Base-by-base conservation (phyloP, 2,888 invertebrate genomes). In the Drosophila lutescens region DNA sequence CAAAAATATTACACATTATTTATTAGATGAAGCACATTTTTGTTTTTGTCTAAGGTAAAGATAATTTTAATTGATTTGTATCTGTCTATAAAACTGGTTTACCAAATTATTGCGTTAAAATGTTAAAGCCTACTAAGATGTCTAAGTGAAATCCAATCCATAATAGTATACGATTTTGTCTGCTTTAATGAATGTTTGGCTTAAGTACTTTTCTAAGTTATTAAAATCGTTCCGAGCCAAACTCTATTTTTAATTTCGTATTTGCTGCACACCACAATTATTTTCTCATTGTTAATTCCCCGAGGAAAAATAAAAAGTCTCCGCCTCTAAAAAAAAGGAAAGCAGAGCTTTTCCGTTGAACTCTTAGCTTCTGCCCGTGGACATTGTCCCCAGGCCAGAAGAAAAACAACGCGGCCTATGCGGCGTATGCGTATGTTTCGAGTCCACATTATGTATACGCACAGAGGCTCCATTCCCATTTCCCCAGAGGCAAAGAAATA, bases 371-470 rank as follows among this genome's bases (percentile, higher is more conserved):
- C 17, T 63, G 63, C 41, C 34, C 40, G 4, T 53, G 62, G 62
- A 51, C 53, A 65, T 46, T 53, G 62, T 53, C 41, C 47, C 12
- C 13, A 17, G 30, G 43, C 26, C 43, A 36, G 7, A 8, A 59
- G 17, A 36, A 43, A 46, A 44, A 61, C 41, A 43, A 15, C 30
- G 46, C 68, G 74, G 78, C 75, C 75, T 74, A 86, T 55, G 72
- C 6, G 82, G 77, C 82, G 86, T 81, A 84, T 84, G 69, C 69
- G 76, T 79, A 57, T 71, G 72, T 40, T 65, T 58, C 51, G 55
- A 68, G 71, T 67, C 49, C 69, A 59, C 66, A 86, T 86, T 83
- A 84, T 74, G 86, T 81, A 84, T 86, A 81, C 81, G 85, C 84
- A 79, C 71, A 54, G 46, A 41, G 36, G 34, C 44, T 17, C 10